Evolutionary conservation across 2,113 vertebrate species (phyloP).

Genomic region (Erinaceus europaeus): DNA sequence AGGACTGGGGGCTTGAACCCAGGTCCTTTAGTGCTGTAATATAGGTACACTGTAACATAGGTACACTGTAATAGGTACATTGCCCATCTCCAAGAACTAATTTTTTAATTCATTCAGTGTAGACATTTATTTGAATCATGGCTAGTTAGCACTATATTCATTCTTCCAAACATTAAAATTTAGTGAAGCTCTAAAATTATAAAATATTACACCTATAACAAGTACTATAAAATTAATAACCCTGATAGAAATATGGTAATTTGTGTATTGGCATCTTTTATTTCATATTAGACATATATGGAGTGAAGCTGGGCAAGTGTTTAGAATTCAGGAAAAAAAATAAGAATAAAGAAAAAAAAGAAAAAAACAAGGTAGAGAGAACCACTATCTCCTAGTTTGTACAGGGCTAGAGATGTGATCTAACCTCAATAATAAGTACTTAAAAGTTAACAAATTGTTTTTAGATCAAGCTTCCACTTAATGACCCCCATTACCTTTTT

Average conservation of each 20-base stretch:
- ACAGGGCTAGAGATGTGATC: background rate
- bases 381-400: background rate
- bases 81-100: no score
- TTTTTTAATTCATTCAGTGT: background rate
- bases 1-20: no score
- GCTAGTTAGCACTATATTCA: background rate
- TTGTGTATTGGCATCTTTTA: slow-evolving; percentile 28
- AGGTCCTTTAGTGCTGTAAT: no score
- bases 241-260: slow-evolving; percentile 54
- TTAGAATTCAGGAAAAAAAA: no score
- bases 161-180: background rate
- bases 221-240: slow-evolving; percentile 59
- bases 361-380: background rate
- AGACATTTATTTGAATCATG: background rate
- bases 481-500: background rate
- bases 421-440: background rate
- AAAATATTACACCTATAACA: slow-evolving; percentile 36
- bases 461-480: fast-evolving
- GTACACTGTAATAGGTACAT: no score
- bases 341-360: background rate
- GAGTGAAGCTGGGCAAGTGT: no score
- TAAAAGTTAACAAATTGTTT: background rate
- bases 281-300: no score
- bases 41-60: no score
- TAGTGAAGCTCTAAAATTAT: slow-evolving; percentile 35